Evolutionary conservation across 2,888 invertebrate genomes (phyloP).

Genomic region (Conus canariensis): DNA sequence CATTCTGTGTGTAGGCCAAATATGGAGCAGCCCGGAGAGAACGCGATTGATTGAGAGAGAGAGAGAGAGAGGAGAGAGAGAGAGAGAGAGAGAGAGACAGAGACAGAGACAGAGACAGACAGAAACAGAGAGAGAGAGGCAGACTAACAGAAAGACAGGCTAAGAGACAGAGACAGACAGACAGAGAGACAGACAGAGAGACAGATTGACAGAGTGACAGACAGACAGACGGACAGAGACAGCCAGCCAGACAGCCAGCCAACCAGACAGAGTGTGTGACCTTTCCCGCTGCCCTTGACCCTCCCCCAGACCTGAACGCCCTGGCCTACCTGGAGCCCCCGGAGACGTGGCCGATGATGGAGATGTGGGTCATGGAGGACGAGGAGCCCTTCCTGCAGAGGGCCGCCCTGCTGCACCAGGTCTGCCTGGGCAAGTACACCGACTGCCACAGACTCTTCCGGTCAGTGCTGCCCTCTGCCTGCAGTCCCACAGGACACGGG

Average conservation of each 20-base stretch:
- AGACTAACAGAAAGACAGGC: not conserved
- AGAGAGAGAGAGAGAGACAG: too few relatives aligned
- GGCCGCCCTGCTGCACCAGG: slow-evolving; percentile 59
- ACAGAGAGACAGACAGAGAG: not conserved
- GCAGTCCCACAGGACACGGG: not conserved
- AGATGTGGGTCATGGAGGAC: slow-evolving; percentile 53
- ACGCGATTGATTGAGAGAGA: too few relatives aligned
- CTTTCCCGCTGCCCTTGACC: not conserved
- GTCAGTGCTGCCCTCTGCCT: slow-evolving; percentile 39
- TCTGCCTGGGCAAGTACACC: slow-evolving; percentile 53
- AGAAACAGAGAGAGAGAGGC: too few relatives aligned
- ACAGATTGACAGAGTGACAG: too few relatives aligned
- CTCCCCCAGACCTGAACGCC: slow-evolving; percentile 46
- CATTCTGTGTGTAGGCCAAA: too few relatives aligned
- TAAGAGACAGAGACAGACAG: not conserved
- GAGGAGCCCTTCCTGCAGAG: slow-evolving; percentile 56
- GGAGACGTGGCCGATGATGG: slow-evolving; percentile 53
- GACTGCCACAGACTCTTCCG: slow-evolving; percentile 56
- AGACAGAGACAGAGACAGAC: too few relatives aligned
- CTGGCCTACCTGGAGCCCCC: slow-evolving; percentile 44
- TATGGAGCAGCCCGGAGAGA: too few relatives aligned
- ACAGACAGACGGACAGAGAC: too few relatives aligned
- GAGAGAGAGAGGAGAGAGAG: too few relatives aligned
- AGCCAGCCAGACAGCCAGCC: not conserved
- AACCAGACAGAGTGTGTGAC: not conserved